A percentile compares a stretch with the other conserved stretches of the same genome.
Conservation (phyloP, 2,888 invertebrate species). For the Perdita meconis region DNA sequence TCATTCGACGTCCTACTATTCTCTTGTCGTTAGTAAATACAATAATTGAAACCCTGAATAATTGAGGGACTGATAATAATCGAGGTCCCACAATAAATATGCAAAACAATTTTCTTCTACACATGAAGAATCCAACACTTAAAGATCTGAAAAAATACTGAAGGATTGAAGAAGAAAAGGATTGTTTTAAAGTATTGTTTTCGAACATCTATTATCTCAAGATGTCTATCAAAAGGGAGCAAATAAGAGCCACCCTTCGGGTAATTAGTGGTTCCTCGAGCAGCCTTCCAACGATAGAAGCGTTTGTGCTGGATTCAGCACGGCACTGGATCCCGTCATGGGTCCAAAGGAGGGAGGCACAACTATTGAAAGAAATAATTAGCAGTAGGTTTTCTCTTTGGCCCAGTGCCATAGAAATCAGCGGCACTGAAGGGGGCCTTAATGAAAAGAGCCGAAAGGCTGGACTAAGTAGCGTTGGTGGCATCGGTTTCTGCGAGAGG, state of each 20-base stretch:
- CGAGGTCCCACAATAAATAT: no score
- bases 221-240: no score
- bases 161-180: neutral
- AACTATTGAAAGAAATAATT: slow-evolving; percentile 47
- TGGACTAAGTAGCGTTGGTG: slow-evolving; percentile 26
- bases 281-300: neutral
- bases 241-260: neutral
- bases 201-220: no score
- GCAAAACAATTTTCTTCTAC: no score
- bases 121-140: no score
- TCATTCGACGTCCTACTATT: no score
- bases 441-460: slow-evolving; percentile 37
- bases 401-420: slow-evolving; percentile 52
- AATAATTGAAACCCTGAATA: no score
- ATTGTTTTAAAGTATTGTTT: no score
- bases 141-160: no score
- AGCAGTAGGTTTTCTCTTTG: slow-evolving; percentile 29
- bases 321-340: neutral
- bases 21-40: no score
- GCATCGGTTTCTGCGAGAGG: neutral
- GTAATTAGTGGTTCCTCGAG: slow-evolving; percentile 1
- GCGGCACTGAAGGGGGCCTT: slow-evolving; percentile 7
- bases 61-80: no score
- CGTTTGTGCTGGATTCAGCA: neutral
- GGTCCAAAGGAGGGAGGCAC: neutral